phyloP scores from a whole-genome alignment of 2,888 invertebrate species.

The Melikaiella ostensackeni region DNA sequence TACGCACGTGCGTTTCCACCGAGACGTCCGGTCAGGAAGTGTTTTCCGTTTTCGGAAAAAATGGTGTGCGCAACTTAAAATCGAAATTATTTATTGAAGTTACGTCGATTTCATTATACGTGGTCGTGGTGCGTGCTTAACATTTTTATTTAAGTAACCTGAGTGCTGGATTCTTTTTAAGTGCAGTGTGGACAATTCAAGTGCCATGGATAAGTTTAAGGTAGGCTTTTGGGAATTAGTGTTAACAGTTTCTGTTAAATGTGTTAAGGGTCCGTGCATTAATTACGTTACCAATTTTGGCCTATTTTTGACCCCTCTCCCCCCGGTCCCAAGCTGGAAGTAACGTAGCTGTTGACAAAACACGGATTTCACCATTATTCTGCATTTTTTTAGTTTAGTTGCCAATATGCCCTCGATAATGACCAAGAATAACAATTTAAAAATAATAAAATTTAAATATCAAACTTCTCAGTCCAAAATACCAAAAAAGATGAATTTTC shows the following conservation, averaged over 20 bases:
- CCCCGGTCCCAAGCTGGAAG: too few species aligned
- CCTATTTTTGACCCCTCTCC: too few species aligned
- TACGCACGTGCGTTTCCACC: slow-evolving; percentile 50
- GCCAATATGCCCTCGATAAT: too few species aligned
- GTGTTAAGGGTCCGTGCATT: too few species aligned
- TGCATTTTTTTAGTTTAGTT: too few species aligned
- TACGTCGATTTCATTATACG: slow-evolving; percentile 34
- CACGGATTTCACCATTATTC: too few species aligned
- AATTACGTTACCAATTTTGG: too few species aligned
- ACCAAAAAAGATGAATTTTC: too few species aligned
- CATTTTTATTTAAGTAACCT: slow-evolving; percentile 42
- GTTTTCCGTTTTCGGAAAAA: slow-evolving; percentile 57
- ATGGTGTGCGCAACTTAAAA: slow-evolving; percentile 65
- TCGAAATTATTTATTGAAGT: slow-evolving; percentile 39
- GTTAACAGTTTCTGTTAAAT: not conserved
- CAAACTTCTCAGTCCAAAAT: too few species aligned
- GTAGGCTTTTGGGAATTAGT: slow-evolving; percentile 57
- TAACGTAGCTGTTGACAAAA: too few species aligned
- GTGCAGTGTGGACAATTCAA: slow-evolving; percentile 51
- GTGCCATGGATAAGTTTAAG: slow-evolving; percentile 71
- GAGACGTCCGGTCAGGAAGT: slow-evolving; percentile 41
- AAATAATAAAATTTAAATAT: too few species aligned
- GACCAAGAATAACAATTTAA: too few species aligned
- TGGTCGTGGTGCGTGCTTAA: slow-evolving; percentile 49
- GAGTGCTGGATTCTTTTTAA: slow-evolving; percentile 46